Conservation (phyloP, 2,113 vertebrate genomes). For the Heterotis niloticus region DNA sequence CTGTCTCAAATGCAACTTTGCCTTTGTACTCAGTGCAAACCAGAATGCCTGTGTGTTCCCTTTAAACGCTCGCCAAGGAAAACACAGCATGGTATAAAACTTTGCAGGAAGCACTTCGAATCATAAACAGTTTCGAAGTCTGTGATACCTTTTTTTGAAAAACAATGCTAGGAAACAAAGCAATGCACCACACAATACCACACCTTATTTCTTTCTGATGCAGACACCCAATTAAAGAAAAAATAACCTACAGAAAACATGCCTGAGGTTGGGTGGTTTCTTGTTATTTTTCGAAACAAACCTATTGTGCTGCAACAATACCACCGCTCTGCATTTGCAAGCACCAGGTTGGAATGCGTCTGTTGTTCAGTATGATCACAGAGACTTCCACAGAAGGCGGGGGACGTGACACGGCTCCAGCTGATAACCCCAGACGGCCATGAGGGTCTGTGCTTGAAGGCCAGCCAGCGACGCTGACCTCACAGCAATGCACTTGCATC, state of each 20-base stretch:
- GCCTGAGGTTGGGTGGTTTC: neutral
- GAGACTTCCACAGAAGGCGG: neutral
- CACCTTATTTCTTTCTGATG: neutral
- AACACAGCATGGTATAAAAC: slow-evolving; percentile 17
- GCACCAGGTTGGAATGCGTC: neutral
- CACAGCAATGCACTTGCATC: neutral
- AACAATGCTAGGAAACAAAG: neutral
- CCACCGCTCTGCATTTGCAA: neutral
- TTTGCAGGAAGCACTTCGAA: slow-evolving; percentile 23
- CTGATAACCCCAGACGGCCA: neutral
- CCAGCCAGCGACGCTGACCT: no score
- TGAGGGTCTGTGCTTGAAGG: neutral
- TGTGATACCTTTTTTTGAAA: slow-evolving; percentile 18
- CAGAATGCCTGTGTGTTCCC: neutral
- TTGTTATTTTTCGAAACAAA: neutral
- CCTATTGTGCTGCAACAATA: neutral
- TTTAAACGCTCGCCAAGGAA: slow-evolving; percentile 8
- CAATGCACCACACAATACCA: neutral
- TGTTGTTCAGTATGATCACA: neutral
- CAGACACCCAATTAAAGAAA: neutral
- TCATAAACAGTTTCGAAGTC: slow-evolving; percentile 25
- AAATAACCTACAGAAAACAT: neutral
- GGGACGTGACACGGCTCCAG: neutral
- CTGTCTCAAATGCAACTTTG: neutral
- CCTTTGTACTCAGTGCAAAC: neutral